Percentiles rank a stretch among this genome's conserved stretches.
Evolutionary conservation across 37 sponge, comb jelly and placozoan genomes (phyloP).

Genomic region (Aphrocallistes beatrix): DNA sequence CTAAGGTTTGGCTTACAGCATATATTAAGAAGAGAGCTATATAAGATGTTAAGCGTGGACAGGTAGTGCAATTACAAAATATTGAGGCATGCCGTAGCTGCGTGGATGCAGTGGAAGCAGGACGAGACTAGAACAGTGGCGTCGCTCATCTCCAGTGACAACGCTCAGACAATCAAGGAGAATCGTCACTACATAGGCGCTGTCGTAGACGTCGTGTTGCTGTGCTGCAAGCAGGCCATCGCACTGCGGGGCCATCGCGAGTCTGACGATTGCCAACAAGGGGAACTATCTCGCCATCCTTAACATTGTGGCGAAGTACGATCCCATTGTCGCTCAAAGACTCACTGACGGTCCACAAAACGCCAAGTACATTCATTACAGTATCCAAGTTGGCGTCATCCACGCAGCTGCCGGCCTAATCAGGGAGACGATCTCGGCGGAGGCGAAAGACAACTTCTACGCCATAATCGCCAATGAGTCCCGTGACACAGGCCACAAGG

Average conservation of each 20-base stretch:
- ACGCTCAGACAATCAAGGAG: not conserved
- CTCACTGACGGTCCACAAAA: not conserved
- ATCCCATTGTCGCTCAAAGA: not conserved
- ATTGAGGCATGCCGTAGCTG: not conserved
- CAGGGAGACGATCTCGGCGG: not conserved
- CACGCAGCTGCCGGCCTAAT: not conserved
- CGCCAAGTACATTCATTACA: not conserved
- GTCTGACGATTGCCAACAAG: constrained; percentile 17
- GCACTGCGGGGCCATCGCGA: not conserved
- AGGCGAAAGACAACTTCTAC: not conserved
- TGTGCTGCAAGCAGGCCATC: constrained; percentile 12
- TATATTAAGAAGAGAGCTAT: no score
- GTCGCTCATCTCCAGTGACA: not conserved
- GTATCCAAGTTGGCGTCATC: not conserved
- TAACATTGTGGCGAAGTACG: not conserved
- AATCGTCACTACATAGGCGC: constrained; percentile 11
- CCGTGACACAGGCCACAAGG: constrained; percentile 10
- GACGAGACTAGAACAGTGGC: not conserved
- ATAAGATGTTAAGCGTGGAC: no score
- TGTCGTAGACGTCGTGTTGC: not conserved
- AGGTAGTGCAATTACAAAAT: no score
- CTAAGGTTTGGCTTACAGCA: no score
- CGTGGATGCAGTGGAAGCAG: not conserved
- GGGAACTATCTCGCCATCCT: not conserved
- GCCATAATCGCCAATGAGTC: constrained; percentile 11